Percentiles rank a stretch among this genome's conserved stretches.
Conservation (phyloP, 2,113 vertebrate species). For the Scolopax mira region DNA sequence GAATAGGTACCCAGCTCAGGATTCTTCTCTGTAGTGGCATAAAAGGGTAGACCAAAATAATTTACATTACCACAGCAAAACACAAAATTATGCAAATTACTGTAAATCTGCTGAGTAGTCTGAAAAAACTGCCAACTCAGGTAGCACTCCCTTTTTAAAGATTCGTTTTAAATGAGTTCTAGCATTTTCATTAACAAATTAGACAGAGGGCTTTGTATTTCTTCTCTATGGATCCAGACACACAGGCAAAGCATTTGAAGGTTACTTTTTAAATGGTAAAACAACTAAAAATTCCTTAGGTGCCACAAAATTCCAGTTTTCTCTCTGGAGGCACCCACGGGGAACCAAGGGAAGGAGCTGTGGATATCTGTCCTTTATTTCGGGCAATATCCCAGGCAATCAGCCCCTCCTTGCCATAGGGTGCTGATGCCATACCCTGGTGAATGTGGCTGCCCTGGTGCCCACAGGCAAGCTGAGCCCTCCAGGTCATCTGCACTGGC, state of each 20-base stretch:
- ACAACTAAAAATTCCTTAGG: neutral
- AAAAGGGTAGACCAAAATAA: neutral
- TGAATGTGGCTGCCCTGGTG: neutral
- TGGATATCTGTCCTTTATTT: neutral
- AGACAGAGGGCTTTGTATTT: neutral
- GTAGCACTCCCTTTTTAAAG: neutral
- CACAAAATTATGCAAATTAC: neutral
- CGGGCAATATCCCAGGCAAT: neutral
- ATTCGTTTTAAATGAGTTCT: rapidly evolving
- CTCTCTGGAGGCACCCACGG: rapidly evolving
- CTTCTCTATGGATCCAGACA: rapidly evolving
- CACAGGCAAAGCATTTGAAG: neutral
- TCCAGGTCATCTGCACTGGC: neutral
- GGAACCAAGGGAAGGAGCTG: neutral
- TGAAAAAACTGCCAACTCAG: neutral
- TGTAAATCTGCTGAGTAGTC: neutral
- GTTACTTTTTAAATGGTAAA: neutral
- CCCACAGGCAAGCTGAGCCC: neutral
- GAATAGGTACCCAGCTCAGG: neutral
- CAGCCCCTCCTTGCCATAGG: neutral
- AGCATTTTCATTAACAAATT: neutral
- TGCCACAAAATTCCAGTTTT: neutral
- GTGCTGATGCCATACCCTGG: rapidly evolving
- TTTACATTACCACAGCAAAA: neutral
- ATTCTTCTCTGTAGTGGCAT: neutral